phyloP scores from a whole-genome alignment of 2,888 invertebrate genomes.

The Hypercompe scribonia region DNA sequence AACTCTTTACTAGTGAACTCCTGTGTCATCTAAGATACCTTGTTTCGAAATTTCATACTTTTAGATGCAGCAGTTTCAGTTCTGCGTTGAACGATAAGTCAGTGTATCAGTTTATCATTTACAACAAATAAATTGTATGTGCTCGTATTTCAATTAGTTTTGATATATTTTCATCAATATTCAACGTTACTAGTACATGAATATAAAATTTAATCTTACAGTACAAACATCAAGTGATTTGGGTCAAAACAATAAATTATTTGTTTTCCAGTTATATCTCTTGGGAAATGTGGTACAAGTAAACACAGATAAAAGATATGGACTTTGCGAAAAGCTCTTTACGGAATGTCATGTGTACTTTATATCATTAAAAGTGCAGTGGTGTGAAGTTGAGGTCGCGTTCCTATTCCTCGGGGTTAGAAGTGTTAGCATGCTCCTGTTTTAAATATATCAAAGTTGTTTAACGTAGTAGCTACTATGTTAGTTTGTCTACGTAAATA shows the following conservation, averaged over 20 bases:
- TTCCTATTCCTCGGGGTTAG: slow-evolving; percentile 1
- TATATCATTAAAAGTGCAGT: background rate
- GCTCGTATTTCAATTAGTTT: too few relatives aligned
- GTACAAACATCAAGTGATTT: background rate
- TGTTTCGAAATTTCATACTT: too few relatives aligned
- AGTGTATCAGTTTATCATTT: too few relatives aligned
- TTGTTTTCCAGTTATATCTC: background rate
- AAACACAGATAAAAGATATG: background rate
- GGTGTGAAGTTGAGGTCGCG: background rate
- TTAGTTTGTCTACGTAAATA: too few relatives aligned
- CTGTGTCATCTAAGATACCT: too few relatives aligned
- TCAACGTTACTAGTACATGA: too few relatives aligned
- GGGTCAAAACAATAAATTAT: background rate
- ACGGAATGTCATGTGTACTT: background rate
- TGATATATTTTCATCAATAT: too few relatives aligned
- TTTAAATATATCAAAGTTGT: background rate
- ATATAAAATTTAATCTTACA: background rate
- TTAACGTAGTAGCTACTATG: background rate
- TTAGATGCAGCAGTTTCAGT: too few relatives aligned
- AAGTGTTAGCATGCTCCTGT: background rate
- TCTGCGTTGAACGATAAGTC: too few relatives aligned
- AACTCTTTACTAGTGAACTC: too few relatives aligned
- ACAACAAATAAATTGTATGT: too few relatives aligned
- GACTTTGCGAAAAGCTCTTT: background rate
- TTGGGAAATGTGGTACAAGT: background rate